Percentiles rank a stretch among this genome's conserved stretches.
phyloP scores from a whole-genome alignment of 2,113 vertebrate species.

The Xiphophorus hellerii region DNA sequence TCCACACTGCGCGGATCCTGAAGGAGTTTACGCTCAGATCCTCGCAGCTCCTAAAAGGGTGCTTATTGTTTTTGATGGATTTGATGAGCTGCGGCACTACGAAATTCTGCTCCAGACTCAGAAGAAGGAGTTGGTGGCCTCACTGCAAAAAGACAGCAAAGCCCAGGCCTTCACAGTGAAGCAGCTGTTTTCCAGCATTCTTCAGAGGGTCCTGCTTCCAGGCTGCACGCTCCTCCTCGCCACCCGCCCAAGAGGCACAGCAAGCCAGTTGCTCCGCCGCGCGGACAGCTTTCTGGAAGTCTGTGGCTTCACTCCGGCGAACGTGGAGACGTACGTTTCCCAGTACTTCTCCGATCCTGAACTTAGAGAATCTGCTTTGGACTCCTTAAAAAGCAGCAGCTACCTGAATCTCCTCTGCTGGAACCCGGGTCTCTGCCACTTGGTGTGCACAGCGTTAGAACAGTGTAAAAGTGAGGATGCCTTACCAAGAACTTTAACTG shows the following conservation, averaged over 20 bases:
- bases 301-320: constrained; percentile 80
- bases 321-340: constrained; percentile 80
- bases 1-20: constrained; percentile 53
- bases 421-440: constrained; percentile 84
- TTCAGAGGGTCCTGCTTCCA: constrained; percentile 85
- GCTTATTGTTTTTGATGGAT: constrained; percentile 91
- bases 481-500: constrained; percentile 86
- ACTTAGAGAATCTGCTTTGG: constrained; percentile 52
- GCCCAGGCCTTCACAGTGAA: constrained; percentile 67
- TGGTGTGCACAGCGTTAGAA: constrained; percentile 82
- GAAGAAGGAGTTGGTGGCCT: constrained; percentile 55
- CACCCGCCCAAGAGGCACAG: constrained; percentile 81
- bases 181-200: constrained; percentile 84
- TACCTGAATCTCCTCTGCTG: constrained; percentile 85
- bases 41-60: constrained; percentile 81
- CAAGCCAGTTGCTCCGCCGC: constrained; percentile 82
- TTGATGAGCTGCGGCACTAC: constrained; percentile 83
- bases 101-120: constrained; percentile 77
- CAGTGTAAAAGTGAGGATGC: constrained; percentile 36
- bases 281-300: constrained; percentile 85
- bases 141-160: constrained; percentile 44
- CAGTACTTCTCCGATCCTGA: constrained; percentile 76
- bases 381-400: constrained; percentile 65
- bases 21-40: constrained; percentile 80
- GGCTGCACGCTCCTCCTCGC: constrained; percentile 88